phyloP scores from a whole-genome alignment of 1,140 invertebrate species.

The Papilio glaucus region DNA sequence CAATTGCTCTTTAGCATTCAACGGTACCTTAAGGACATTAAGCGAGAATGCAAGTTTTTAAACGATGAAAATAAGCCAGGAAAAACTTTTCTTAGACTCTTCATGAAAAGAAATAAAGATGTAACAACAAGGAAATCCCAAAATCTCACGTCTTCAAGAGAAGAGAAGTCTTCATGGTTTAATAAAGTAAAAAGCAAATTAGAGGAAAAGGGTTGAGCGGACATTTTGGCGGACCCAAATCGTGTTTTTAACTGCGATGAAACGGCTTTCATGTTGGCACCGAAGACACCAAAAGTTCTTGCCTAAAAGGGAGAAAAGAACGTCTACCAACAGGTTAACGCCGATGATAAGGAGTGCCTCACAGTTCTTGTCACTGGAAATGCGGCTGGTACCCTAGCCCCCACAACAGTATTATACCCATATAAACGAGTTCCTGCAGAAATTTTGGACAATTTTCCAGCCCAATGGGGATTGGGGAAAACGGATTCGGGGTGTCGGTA shows the following conservation, averaged over 20 bases:
- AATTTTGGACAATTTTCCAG: conserved; percentile 26
- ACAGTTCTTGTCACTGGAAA: conserved; percentile 44
- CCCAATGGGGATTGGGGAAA: conserved; percentile 47
- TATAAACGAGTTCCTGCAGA: conserved; percentile 37
- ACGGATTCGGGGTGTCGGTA: conserved; percentile 72
- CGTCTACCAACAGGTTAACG: conserved; percentile 34
- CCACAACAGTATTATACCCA: conserved; percentile 37
- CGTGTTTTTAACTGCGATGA: conserved; percentile 22
- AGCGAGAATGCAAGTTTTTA: conserved; percentile 6
- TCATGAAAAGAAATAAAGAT: conserved; percentile 29
- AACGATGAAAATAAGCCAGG: conserved; percentile 21
- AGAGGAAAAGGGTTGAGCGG: conserved; percentile 11
- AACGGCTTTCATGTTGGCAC: conserved; percentile 33
- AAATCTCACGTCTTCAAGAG: conserved; percentile 23
- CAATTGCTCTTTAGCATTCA: not conserved
- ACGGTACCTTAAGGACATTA: not conserved
- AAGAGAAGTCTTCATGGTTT: conserved; percentile 25
- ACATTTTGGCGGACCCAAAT: conserved; percentile 12
- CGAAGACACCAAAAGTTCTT: conserved; percentile 30
- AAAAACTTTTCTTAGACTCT: conserved; percentile 22
- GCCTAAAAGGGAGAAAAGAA: conserved; percentile 31
- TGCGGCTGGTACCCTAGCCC: conserved; percentile 39
- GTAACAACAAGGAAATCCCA: not conserved
- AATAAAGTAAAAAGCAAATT: conserved; percentile 19
- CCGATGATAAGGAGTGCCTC: conserved; percentile 40